A percentile compares a stretch with the other conserved stretches of the same genome.
phyloP scores from a whole-genome alignment of 64 coral and sea anemone genomes.

The Stylophora pistillata region DNA sequence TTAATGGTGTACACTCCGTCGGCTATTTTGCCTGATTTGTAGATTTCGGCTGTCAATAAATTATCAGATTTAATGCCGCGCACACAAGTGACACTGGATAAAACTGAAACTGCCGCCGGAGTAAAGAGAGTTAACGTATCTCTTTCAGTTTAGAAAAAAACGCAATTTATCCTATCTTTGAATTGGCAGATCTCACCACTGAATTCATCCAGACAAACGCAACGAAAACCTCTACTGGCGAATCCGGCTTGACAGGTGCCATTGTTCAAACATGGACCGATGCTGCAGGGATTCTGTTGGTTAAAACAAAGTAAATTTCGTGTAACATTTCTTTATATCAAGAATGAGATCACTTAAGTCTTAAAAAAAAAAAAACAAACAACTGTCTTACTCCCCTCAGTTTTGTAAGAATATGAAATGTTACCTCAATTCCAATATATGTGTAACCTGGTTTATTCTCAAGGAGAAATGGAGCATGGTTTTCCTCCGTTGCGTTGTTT shows the following conservation, averaged over 20 bases:
- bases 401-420: neutral
- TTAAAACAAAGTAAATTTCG: neutral
- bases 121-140: no score
- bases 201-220: neutral
- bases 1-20: no score
- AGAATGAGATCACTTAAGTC: no score
- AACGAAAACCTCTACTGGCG: neutral
- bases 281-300: neutral
- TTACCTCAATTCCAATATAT: neutral
- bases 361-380: no score
- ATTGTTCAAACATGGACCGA: neutral
- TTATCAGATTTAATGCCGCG: no score
- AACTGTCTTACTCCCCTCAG: no score
- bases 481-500: neutral
- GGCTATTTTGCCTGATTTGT: no score
- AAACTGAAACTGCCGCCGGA: no score
- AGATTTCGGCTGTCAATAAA: no score
- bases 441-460: neutral
- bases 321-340: no score
- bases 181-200: neutral
- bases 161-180: neutral
- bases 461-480: neutral
- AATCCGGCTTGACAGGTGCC: neutral
- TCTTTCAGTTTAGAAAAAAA: no score
- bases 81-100: no score